These are phyloP conservation scores for Hartigia nigra DNA, from an alignment of 2,888 invertebrate species.

Conservation along the genomic window DNA sequence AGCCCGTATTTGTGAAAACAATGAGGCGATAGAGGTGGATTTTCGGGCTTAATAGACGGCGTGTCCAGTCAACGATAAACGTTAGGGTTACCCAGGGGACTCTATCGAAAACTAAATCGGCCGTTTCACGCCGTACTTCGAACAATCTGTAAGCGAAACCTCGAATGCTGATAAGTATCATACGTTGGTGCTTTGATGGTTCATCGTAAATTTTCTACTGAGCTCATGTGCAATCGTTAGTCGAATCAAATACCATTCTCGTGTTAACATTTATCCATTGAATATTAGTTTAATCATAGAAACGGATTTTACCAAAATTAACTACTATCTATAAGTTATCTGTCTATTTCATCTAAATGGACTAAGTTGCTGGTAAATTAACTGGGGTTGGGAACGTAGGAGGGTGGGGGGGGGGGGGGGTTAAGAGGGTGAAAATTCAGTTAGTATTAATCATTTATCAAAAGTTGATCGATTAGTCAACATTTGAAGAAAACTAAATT, in stretches of 20 bases:
- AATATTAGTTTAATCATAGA: not conserved
- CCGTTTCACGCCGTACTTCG: not conserved
- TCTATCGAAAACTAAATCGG: not conserved
- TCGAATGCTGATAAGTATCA: not conserved
- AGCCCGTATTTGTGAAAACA: constrained; percentile 10
- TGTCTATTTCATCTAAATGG: not conserved
- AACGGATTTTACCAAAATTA: not conserved
- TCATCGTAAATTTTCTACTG: not conserved
- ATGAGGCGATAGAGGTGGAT: not conserved
- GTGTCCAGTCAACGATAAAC: not conserved
- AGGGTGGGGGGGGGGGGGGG: too few species aligned
- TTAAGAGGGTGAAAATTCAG: not conserved
- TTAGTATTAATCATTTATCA: not conserved
- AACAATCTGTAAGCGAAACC: not conserved
- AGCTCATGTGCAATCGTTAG: not conserved
- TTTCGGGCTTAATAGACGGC: not conserved
- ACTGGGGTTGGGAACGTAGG: too few species aligned
- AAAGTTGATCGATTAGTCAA: not conserved
- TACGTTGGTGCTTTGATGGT: not conserved
- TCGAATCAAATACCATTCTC: not conserved
- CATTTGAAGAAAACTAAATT: not conserved
- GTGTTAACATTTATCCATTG: not conserved
- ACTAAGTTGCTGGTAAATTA: not conserved
- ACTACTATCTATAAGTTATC: not conserved
- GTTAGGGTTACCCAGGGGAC: not conserved